phyloP scores from a whole-genome alignment of 2,797 vertebrate species.

The Ptychadena robeensis region DNA sequence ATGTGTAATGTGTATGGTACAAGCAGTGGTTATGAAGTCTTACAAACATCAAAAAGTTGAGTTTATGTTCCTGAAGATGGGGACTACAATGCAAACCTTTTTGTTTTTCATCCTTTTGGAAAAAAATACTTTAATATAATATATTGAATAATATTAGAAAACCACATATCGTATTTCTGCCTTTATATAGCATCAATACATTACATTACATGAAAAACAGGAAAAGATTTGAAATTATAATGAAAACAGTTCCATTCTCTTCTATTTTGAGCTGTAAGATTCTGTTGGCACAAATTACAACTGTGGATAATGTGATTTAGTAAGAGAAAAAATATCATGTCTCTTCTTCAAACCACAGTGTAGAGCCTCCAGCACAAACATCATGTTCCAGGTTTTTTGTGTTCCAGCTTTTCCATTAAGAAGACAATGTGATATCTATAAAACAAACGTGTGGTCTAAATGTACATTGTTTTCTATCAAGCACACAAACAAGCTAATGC shows the following conservation, averaged over 20 bases:
- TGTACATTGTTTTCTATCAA: neutral
- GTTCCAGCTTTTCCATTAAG: conserved; percentile 20
- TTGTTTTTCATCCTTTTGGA: too few relatives aligned
- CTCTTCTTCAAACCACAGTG: conserved; percentile 36
- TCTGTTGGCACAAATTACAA: conserved; percentile 5
- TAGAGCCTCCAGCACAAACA: conserved; percentile 13
- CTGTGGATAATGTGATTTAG: conserved; percentile 21
- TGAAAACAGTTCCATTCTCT: neutral
- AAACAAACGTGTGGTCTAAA: neutral
- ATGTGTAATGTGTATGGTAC: too few relatives aligned
- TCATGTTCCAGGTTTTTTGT: conserved; percentile 4
- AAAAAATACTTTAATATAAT: too few relatives aligned
- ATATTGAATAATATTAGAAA: neutral
- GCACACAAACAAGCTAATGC: neutral
- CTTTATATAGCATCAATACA: neutral
- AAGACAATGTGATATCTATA: conserved; percentile 4
- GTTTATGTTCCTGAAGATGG: too few relatives aligned
- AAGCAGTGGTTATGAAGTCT: too few relatives aligned
- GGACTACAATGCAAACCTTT: too few relatives aligned
- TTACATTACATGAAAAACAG: neutral
- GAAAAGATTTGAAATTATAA: neutral
- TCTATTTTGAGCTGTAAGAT: conserved; percentile 1
- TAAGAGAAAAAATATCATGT: conserved; percentile 27
- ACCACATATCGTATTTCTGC: neutral
- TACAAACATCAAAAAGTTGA: too few relatives aligned